Evolutionary conservation across 2,888 invertebrate genomes (phyloP), one percentile per base, ranked within the genome.

Genomic region (Temnothorax unifasciatus): DNA sequence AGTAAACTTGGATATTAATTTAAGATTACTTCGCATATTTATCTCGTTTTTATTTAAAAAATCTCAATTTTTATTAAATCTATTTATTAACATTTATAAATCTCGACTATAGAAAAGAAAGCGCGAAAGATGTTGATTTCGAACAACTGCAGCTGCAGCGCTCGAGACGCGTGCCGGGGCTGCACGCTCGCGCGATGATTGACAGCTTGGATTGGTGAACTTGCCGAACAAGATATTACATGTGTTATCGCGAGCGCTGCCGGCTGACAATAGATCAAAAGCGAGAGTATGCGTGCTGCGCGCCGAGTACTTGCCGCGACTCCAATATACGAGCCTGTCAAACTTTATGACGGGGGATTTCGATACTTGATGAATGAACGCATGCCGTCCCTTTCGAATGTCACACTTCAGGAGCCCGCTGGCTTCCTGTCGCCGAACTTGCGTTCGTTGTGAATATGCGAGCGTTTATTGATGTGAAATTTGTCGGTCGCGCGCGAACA

Each of bases 311-410:
- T 90, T 90, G 89, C 83, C 85, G 79, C 85, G 84, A 86, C 85
- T 85, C 86, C 90, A 90, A 90, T 90, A 89, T 89, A 89, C 90
- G 88, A 86, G 75, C 87, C 85, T 85, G 90, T 90, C 90, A 89
- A 90, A 90, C 90, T 90, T 90, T 87, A 87, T 87, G 88, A 90
- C 90, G 90, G 86, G 86, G 89, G 89, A 90, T 90, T 90, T 90
- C 88, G 89, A 90, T 90, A 82, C 87, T 88, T 90, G 90, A 90
- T 89, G 90, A 90, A 90, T 90, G 90, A 90, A 88, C 88, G 75
- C 68, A 50, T 64, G 44, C 59, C 77, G 71, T 79, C 86, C 86
- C 86, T 86, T 84, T 87, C 79, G 84, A 82, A 74, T 86, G 86
- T 85, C 75, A 74, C 44, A 84, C 69, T 84, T 85, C 86, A 85